Evolutionary conservation across 2,888 invertebrate species (phyloP).

Genomic region (Macaria liturata): DNA sequence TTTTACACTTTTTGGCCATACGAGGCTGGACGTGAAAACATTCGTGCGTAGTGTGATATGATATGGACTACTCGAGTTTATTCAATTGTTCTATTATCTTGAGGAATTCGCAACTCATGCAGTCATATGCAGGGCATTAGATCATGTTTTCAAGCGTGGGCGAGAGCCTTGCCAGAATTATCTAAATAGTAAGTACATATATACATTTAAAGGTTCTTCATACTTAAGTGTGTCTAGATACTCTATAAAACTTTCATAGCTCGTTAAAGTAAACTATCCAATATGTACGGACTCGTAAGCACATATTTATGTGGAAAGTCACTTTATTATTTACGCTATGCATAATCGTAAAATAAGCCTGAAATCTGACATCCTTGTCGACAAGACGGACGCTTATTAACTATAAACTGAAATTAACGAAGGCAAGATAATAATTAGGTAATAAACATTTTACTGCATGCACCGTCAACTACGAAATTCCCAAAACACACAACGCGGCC

Average conservation of each 20-base stretch:
- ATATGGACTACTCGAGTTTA: constrained; percentile 6
- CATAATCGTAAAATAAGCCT: constrained; percentile 22
- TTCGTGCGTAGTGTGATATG: constrained; percentile 30
- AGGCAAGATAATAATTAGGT: constrained; percentile 67
- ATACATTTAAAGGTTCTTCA: background rate
- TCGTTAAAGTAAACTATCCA: constrained; percentile 13
- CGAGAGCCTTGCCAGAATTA: constrained; percentile 1
- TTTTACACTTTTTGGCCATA: constrained; percentile 68
- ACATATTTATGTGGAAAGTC: constrained; percentile 10
- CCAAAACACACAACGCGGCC: constrained; percentile 65
- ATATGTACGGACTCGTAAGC: background rate
- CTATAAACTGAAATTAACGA: constrained; percentile 51
- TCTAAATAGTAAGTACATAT: background rate
- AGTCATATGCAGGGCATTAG: background rate
- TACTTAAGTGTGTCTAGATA: background rate
- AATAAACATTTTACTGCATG: constrained; percentile 67
- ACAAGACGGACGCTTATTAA: constrained; percentile 46
- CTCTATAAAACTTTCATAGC: constrained; percentile 7
- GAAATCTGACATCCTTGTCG: constrained; percentile 41
- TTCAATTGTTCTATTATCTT: background rate
- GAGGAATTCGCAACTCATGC: constrained; percentile 3
- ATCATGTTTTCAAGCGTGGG: background rate
- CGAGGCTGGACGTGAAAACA: constrained; percentile 50
- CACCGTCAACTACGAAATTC: constrained; percentile 69
- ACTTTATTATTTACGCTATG: constrained; percentile 9